Percentiles rank a stretch among this genome's conserved stretches.
These are phyloP conservation scores for Pseudorhombus dupliciocellatus DNA, from an alignment of 2,113 vertebrate species.

Conservation along the genomic window DNA sequence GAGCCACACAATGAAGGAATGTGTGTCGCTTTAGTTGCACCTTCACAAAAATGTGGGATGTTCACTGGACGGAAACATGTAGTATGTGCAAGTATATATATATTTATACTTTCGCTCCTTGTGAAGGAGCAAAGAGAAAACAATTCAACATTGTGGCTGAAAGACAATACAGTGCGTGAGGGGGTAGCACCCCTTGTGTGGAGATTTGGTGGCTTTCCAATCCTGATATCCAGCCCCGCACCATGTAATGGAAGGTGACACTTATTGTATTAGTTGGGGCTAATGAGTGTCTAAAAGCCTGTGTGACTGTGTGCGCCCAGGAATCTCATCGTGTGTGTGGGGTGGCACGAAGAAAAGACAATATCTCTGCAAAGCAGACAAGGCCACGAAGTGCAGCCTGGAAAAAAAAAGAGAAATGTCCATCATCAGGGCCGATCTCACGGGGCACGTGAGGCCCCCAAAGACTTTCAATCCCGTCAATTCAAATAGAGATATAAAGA, in stretches of 20 bases:
- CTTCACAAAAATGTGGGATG: not conserved
- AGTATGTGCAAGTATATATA: not conserved
- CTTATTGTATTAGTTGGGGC: slow-evolving; percentile 81
- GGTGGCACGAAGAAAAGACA: slow-evolving; percentile 61
- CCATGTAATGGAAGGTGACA: slow-evolving; percentile 82
- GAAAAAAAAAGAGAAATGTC: slow-evolving; percentile 10
- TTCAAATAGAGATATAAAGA: slow-evolving; percentile 64
- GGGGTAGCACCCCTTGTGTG: slow-evolving; percentile 62
- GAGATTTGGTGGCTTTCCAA: slow-evolving; percentile 79
- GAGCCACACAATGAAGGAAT: slow-evolving; percentile 38
- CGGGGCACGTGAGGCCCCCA: slow-evolving; percentile 61
- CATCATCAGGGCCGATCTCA: slow-evolving; percentile 35
- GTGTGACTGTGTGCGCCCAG: slow-evolving; percentile 76
- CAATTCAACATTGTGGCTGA: slow-evolving; percentile 71
- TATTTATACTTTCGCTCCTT: slow-evolving; percentile 17
- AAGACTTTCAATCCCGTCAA: slow-evolving; percentile 17
- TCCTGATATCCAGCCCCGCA: slow-evolving; percentile 74
- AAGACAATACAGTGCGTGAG: slow-evolving; percentile 68
- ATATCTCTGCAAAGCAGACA: slow-evolving; percentile 49
- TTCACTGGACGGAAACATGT: not conserved
- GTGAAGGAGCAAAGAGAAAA: slow-evolving; percentile 52
- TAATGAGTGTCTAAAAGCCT: slow-evolving; percentile 84
- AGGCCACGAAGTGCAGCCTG: slow-evolving; percentile 57
- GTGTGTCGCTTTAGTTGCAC: slow-evolving; percentile 5
- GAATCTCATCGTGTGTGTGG: slow-evolving; percentile 79